These are phyloP conservation scores for Conus betulinus DNA, from an alignment of 1,140 invertebrate species.

Conservation along the genomic window DNA sequence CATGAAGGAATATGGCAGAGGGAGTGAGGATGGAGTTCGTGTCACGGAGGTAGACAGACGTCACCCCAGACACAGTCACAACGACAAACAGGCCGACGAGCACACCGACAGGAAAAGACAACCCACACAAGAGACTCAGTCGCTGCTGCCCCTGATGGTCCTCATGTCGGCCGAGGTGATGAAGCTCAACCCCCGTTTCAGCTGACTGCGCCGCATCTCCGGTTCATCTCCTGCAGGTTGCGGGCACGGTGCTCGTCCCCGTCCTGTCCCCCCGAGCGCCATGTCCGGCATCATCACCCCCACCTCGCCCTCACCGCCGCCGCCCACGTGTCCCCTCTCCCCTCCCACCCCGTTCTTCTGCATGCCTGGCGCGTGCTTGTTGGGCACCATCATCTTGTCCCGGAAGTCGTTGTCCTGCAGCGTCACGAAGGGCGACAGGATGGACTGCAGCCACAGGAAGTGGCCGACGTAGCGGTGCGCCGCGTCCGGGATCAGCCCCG, in stretches of 20 bases:
- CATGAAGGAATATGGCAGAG: no score
- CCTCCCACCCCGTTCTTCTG: not conserved
- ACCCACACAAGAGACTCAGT: no score
- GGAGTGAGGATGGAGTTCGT: no score
- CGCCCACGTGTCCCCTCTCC: not conserved
- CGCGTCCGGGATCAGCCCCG: not conserved
- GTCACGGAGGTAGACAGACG: no score
- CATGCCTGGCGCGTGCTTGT: not conserved
- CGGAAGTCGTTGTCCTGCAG: constrained; percentile 32
- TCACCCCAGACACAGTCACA: no score
- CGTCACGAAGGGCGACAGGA: constrained; percentile 25
- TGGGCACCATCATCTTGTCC: not conserved
- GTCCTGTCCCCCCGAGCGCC: not conserved
- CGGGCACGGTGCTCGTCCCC: not conserved
- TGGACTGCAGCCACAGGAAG: constrained; percentile 22
- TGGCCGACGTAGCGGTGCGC: constrained; percentile 19
- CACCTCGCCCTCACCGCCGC: not conserved
- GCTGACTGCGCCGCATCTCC: not conserved
- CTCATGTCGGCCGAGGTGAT: constrained; percentile 24
- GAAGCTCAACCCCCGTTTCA: constrained; percentile 3
- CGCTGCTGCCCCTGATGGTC: constrained; percentile 4
- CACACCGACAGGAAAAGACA: no score
- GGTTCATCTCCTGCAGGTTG: constrained; percentile 3
- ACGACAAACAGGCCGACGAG: no score
- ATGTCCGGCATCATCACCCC: not conserved